Evolutionary conservation across 2,113 vertebrate species (phyloP).

Genomic region (Dromiciops gliroides): DNA sequence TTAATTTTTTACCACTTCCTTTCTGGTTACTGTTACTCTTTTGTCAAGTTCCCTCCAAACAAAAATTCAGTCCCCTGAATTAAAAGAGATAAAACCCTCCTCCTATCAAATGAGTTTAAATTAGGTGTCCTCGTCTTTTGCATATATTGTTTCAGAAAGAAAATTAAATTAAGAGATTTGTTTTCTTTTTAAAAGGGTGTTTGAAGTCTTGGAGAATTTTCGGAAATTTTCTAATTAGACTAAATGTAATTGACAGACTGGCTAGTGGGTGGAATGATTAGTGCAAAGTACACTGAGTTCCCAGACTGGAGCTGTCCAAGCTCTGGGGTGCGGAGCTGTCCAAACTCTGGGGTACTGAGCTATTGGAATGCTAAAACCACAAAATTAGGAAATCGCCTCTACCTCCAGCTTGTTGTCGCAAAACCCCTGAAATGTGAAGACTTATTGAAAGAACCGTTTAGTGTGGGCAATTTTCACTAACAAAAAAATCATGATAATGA

Average conservation of each 20-base stretch:
- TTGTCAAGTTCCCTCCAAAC: conserved; percentile 28
- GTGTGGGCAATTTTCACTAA: conserved; percentile 26
- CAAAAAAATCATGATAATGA: conserved; percentile 23
- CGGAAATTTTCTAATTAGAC: conserved; percentile 74
- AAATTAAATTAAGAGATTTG: conserved; percentile 68
- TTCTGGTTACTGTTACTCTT: conserved; percentile 49
- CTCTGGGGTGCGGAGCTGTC: conserved; percentile 69
- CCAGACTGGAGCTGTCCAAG: neutral
- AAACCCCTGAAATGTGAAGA: conserved; percentile 52
- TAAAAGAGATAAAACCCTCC: conserved; percentile 62
- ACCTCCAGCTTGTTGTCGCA: conserved; percentile 50
- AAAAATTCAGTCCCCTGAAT: conserved; percentile 57
- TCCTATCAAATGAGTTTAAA: conserved; percentile 76
- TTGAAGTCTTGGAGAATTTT: conserved; percentile 70
- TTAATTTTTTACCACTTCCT: conserved; percentile 43
- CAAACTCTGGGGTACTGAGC: conserved; percentile 74
- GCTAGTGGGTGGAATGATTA: conserved; percentile 65
- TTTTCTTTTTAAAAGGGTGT: conserved; percentile 68
- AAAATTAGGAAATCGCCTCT: conserved; percentile 38
- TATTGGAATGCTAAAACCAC: conserved; percentile 7
- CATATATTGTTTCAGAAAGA: conserved; percentile 63
- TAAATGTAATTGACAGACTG: conserved; percentile 61
- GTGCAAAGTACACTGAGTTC: neutral
- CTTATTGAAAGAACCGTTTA: conserved; percentile 39
- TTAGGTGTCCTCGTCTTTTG: conserved; percentile 68